Base-by-base conservation (phyloP, 2,113 vertebrate genomes). In the Sciurus niger region DNA sequence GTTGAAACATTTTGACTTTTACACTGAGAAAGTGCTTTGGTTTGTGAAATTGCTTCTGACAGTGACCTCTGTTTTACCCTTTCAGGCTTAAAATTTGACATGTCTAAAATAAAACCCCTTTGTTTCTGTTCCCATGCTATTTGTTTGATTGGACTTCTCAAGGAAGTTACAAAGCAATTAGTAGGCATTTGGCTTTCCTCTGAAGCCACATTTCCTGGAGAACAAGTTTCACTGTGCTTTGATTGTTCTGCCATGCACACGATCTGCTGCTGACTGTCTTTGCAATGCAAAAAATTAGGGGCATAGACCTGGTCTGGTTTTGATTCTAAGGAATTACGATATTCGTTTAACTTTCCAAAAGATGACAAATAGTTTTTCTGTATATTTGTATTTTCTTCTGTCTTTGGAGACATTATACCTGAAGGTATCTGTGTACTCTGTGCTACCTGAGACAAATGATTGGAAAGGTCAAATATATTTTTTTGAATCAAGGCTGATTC, bases 111-210 rank as follows among this genome's bases (percentile, higher is more conserved):
- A 97, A 99, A 99, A 18, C 95, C 97, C 77, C 98, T 98, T 96
- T 99, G 98, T 90, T 99, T 99, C 96, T 98, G 99, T 46, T 99
- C 98, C 88, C 98, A 98, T 74, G 97, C 93, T 96, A 98, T 92
- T 97, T 99, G 99, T 97, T 99, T 99, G 92, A 98, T 94, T 85
- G 98, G 98, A 94, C 97, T 99, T 98, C 98, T 99, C 94, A 98
- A 98, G 89, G 99, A 98, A 0, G 98, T 98, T 94, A 99, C 93
- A 96, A 98, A 98, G 96, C 98, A 99, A 90, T 98, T 99, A 73
- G 98, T 98, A 65, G 98, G 97, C 89, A 98, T 95, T 6, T 98
- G 97, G 55, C 95, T 98, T 96, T 99, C 98, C 55, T 99, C 98
- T 89, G 98, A 98, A 79, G 98, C 90, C 96, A 97, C 96, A 88